Conservation (phyloP, 2,797 vertebrate genomes). For the Apogon talboti region DNA sequence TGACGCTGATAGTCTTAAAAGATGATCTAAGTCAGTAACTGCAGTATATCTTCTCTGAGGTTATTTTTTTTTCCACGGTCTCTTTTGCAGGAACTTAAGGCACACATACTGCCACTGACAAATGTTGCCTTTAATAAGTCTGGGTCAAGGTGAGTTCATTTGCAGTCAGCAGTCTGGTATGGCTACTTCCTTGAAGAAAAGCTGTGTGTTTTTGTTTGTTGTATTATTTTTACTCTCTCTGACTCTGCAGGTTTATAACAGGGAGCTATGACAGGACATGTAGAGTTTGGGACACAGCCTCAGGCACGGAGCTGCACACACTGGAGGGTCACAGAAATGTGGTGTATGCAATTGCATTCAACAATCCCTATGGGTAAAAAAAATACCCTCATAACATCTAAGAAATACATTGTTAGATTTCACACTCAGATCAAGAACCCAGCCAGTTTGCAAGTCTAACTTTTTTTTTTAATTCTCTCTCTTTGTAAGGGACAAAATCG, state of each 20-base stretch:
- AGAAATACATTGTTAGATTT: constrained; percentile 9
- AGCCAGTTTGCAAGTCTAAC: not conserved
- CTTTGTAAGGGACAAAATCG: constrained; percentile 91
- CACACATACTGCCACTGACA: constrained; percentile 93
- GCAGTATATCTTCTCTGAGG: constrained; percentile 5
- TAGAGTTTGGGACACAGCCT: constrained; percentile 93
- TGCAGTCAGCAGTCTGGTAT: not conserved
- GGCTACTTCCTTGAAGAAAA: not conserved
- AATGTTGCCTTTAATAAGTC: constrained; percentile 99
- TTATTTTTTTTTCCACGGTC: constrained; percentile 21
- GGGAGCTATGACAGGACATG: constrained; percentile 98
- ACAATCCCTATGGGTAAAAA: constrained; percentile 95
- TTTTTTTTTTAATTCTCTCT: constrained; percentile 22
- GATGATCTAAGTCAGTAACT: constrained; percentile 48
- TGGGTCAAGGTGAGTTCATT: constrained; percentile 89
- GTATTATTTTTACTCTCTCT: constrained; percentile 1
- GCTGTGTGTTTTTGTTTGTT: not conserved
- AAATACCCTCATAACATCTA: not conserved
- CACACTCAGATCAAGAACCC: not conserved
- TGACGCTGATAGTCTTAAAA: constrained; percentile 44
- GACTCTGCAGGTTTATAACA: constrained; percentile 91
- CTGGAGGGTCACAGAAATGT: constrained; percentile 93
- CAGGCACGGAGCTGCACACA: constrained; percentile 87
- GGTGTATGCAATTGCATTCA: constrained; percentile 95
- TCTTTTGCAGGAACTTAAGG: constrained; percentile 87